Evolutionary conservation across 2,797 vertebrate species (phyloP).

Genomic region (Pseudochirops corinnae): DNA sequence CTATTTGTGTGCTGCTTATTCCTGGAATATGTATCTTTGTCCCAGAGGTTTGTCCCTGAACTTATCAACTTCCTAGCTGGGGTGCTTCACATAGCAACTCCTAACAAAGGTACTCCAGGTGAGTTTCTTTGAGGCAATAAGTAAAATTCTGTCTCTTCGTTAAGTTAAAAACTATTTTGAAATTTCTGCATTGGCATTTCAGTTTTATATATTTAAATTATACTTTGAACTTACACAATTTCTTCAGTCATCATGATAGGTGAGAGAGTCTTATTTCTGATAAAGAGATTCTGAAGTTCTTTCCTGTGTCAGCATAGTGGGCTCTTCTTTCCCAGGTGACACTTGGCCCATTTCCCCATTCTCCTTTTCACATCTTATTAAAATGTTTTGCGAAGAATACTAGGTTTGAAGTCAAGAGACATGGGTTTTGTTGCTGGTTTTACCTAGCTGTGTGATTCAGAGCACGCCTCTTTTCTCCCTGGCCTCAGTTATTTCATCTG

Average conservation of each 20-base stretch:
- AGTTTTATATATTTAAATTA: background rate
- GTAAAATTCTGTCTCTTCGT: background rate
- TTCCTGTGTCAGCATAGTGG: background rate
- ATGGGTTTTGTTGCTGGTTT: background rate
- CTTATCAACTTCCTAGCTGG: conserved; percentile 94
- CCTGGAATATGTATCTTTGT: conserved; percentile 92
- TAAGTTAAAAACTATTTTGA: background rate
- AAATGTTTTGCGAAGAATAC: background rate
- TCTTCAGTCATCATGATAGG: background rate
- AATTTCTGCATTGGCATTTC: background rate
- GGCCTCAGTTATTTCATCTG: background rate
- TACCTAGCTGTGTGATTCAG: background rate
- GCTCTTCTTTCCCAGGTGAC: background rate
- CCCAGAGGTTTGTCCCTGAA: conserved; percentile 94
- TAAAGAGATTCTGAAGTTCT: background rate
- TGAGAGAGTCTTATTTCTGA: background rate
- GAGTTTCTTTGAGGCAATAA: conserved; percentile 44
- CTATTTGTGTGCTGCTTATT: conserved; percentile 92
- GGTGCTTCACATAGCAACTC: conserved; percentile 89
- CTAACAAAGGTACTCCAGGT: conserved; percentile 84
- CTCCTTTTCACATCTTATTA: background rate
- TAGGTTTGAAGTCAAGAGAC: background rate
- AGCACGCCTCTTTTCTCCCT: background rate
- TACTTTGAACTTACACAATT: background rate
- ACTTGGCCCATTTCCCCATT: background rate